Evolutionary conservation across 2,888 invertebrate species (phyloP), one percentile per base, ranked within the genome.

Genomic region (Raillietiella orientalis): DNA sequence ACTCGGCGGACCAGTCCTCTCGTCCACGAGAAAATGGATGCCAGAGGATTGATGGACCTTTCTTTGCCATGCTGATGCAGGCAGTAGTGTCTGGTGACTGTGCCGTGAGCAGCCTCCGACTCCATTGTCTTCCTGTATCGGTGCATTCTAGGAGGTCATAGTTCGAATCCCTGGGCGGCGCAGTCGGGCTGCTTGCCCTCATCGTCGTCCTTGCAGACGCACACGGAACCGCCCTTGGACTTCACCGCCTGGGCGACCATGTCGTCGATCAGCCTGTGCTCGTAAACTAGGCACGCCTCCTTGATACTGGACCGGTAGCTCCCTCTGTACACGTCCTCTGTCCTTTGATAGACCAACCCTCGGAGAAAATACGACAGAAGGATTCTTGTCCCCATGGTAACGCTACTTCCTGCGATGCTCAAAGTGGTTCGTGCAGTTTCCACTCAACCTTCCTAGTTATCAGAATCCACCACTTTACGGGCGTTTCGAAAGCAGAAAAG

Each of bases 141-240:
- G 41, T 84, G 87, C 28, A 93, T 49, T 21, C 96, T 54, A 2
- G n/a, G 19, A 19, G 8, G 19, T 8, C n/a, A 8, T 29, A 30
- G 19, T 34, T 39, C 77, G 38, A 69, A 77, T 16, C 87, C 90
- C 51, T 96, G 93, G 30, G 93, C 93, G 15, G 96, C 77, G 1
- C 84, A 75, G 48, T 96, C 93, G 0, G 84, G 87, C 47, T 96
- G 93, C 0, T 96, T 93, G 49, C 96, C 93, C 21, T 93, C 93
- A 42, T 96, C 93, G 44, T 96, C 96, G 49, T 96, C 96, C 47
- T 96, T 96, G 49, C 93, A 96, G 5, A 93, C 87, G 93, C 93
- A 96, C 1, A 96, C 87, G 46, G 93, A 96, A 21, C 93, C 93
- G 35, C 96, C 96, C 38, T 84, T 79, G 0, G 79, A 75, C 47